A percentile compares a stretch with the other conserved stretches of the same genome.
Evolutionary conservation across 2,888 invertebrate genomes (phyloP).

Genomic region (Agelastica alni): DNA sequence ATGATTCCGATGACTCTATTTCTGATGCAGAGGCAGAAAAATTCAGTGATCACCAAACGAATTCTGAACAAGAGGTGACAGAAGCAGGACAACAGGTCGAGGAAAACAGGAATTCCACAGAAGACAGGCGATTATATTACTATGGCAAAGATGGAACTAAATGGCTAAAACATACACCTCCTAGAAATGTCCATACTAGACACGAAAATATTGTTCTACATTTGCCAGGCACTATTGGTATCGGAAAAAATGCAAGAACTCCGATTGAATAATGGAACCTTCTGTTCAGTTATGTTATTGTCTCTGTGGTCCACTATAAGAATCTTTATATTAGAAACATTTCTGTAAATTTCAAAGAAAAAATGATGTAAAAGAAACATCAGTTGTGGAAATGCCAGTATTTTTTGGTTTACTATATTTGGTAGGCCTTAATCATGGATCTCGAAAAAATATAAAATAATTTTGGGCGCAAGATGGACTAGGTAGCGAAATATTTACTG

Average conservation of each 20-base stretch:
- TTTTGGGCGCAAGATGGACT: conserved; percentile 2
- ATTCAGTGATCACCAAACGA: background rate
- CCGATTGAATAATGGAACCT: background rate
- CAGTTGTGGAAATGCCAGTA: conserved; percentile 2
- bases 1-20: too few relatives aligned
- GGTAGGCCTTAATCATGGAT: background rate
- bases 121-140: background rate
- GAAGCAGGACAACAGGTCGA: background rate
- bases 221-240: conserved; percentile 2
- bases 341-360: background rate
- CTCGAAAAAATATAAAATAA: background rate
- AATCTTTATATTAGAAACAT: background rate
- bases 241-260: background rate
- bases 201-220: too few relatives aligned
- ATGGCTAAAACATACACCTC: background rate
- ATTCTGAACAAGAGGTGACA: background rate
- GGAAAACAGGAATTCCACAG: background rate
- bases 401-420: conserved; percentile 10
- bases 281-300: background rate
- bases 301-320: background rate
- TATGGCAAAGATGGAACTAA: background rate
- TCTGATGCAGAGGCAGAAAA: too few relatives aligned
- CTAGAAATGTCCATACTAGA: background rate
- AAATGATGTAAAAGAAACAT: too few relatives aligned
- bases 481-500: conserved; percentile 2